Conservation (phyloP, 2,888 invertebrate genomes). For the Eubasilissa splendida region DNA sequence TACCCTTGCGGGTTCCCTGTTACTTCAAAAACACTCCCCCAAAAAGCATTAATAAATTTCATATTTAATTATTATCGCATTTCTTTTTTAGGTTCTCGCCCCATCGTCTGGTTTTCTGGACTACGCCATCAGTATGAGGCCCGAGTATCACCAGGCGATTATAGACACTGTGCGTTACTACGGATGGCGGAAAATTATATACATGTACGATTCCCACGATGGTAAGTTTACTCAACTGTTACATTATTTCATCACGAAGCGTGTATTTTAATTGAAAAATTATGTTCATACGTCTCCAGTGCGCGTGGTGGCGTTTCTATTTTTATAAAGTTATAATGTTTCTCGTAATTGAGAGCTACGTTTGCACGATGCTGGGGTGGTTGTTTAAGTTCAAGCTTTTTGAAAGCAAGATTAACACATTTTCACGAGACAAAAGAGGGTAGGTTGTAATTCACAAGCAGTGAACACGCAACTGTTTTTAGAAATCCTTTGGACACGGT, state of each 20-base stretch:
- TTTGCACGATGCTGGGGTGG: too few species aligned
- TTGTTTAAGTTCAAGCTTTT: too few species aligned
- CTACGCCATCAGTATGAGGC: constrained; percentile 94
- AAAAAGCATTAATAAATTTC: neutral
- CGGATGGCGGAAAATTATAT: constrained; percentile 91
- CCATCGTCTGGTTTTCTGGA: constrained; percentile 92
- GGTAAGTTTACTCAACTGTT: constrained; percentile 74
- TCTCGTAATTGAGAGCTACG: too few species aligned
- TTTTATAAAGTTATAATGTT: too few species aligned
- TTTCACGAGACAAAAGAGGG: too few species aligned
- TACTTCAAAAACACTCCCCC: too few species aligned
- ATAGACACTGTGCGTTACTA: constrained; percentile 95
- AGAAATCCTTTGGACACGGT: too few species aligned
- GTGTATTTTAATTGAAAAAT: constrained; percentile 17
- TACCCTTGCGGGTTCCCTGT: too few species aligned
- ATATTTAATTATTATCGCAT: neutral
- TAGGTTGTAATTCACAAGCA: too few species aligned
- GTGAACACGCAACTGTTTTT: too few species aligned
- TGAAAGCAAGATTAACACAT: too few species aligned
- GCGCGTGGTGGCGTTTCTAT: neutral
- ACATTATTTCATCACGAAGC: constrained; percentile 6
- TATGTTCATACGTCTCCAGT: neutral
- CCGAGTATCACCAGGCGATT: constrained; percentile 95
- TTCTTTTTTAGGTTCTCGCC: constrained; percentile 78
- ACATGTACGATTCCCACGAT: constrained; percentile 92